These are phyloP conservation scores for Apteryx mantelli DNA, from an alignment of 2,113 vertebrate genomes.

Conservation along the genomic window DNA sequence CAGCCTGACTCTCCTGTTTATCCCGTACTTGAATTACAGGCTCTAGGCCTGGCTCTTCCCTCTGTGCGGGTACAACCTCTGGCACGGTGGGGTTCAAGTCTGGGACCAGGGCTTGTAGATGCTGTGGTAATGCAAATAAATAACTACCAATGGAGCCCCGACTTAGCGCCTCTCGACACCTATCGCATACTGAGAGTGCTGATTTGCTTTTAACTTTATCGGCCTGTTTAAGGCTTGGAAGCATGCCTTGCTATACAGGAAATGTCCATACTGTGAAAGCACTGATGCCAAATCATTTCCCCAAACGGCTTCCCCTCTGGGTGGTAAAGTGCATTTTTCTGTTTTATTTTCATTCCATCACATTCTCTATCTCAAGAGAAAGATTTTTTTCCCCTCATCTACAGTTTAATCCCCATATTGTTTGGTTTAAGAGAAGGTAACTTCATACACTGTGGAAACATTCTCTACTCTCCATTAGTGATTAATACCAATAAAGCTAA, in stretches of 20 bases:
- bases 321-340: conserved; percentile 68
- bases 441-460: conserved; percentile 48
- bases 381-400: background rate
- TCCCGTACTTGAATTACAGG: background rate
- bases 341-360: conserved; percentile 68
- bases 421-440: conserved; percentile 56
- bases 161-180: background rate
- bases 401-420: conserved; percentile 39
- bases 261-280: conserved; percentile 50
- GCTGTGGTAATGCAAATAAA: background rate
- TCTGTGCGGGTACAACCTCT: background rate
- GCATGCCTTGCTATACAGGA: conserved; percentile 34
- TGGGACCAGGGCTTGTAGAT: background rate
- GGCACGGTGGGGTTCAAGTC: background rate
- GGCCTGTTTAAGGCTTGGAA: conserved; percentile 50
- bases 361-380: conserved; percentile 38
- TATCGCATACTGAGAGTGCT: background rate
- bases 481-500: conserved; percentile 46
- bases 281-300: conserved; percentile 50
- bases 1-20: background rate
- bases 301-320: conserved; percentile 23
- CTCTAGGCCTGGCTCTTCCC: background rate
- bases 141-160: background rate
- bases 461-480: conserved; percentile 42
- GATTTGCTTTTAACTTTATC: conserved; percentile 47